A percentile compares a stretch with the other conserved stretches of the same genome.
Conservation (phyloP, 2,113 vertebrate genomes). For the Marmota flaviventris region DNA sequence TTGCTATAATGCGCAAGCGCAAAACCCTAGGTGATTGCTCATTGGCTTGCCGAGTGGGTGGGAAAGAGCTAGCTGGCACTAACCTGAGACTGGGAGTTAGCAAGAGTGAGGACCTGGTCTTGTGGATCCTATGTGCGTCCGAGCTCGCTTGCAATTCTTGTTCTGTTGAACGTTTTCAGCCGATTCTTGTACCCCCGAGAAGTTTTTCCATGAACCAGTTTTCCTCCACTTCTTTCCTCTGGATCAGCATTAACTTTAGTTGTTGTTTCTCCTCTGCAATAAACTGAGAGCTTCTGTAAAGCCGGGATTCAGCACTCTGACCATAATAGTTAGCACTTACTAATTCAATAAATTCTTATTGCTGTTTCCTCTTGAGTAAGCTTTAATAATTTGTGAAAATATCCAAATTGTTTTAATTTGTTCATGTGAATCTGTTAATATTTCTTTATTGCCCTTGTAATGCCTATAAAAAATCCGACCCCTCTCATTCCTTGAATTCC, state of each 20-base stretch:
- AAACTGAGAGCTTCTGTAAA: neutral
- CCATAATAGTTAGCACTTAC: neutral
- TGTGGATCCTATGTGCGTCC: fast-evolving
- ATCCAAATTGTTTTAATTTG: neutral
- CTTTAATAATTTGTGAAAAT: neutral
- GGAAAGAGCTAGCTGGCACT: fast-evolving
- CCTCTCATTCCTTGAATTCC: neutral
- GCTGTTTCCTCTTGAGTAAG: neutral
- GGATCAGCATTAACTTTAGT: neutral
- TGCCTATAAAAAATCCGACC: neutral
- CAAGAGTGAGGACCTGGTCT: fast-evolving
- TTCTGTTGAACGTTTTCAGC: neutral
- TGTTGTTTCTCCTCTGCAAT: neutral
- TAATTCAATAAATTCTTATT: neutral
- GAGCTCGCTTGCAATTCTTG: no score
- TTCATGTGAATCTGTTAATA: neutral
- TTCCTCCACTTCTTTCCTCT: neutral
- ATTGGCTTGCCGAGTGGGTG: no score
- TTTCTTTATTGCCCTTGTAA: neutral
- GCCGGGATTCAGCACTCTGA: neutral
- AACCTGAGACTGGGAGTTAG: fast-evolving
- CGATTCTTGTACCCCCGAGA: neutral
- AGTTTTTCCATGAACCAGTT: neutral
- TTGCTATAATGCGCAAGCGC: neutral
- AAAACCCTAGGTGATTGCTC: fast-evolving